A percentile compares a stretch with the other conserved stretches of the same genome.
Evolutionary conservation across 2,888 invertebrate species (phyloP).

Genomic region (Bembecia ichneumoniformis): DNA sequence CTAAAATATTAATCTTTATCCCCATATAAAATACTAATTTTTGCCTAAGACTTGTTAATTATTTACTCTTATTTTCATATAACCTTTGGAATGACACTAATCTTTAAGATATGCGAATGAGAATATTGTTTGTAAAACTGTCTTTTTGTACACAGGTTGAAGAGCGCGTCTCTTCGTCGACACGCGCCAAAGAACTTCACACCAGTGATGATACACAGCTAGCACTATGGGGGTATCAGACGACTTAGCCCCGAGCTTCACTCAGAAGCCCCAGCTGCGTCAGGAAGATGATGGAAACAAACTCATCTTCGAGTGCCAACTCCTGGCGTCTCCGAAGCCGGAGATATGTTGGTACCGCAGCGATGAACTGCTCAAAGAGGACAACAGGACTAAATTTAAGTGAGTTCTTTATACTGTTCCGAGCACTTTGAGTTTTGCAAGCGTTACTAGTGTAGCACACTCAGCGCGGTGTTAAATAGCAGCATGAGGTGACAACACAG

Average conservation of each 20-base stretch:
- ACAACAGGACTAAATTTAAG: slow-evolving; percentile 87
- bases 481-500: too few relatives aligned
- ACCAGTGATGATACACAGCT: slow-evolving; percentile 57
- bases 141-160: slow-evolving; percentile 23
- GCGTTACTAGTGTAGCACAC: too few relatives aligned
- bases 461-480: too few relatives aligned
- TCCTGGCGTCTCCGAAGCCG: slow-evolving; percentile 89
- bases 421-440: too few relatives aligned
- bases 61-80: too few relatives aligned
- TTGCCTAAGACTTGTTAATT: too few relatives aligned
- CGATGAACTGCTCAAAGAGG: slow-evolving; percentile 86
- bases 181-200: slow-evolving; percentile 18
- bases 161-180: slow-evolving; percentile 20
- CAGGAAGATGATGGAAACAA: slow-evolving; percentile 97
- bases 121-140: background rate
- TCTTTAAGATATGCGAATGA: too few relatives aligned
- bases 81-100: too few relatives aligned
- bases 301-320: slow-evolving; percentile 94
- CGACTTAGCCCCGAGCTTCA: slow-evolving; percentile 98
- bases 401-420: slow-evolving; percentile 26
- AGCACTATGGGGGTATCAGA: slow-evolving; percentile 86
- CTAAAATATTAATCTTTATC: too few relatives aligned
- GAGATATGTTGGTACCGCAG: slow-evolving; percentile 94
- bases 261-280: slow-evolving; percentile 96
- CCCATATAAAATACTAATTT: too few relatives aligned